phyloP scores from a whole-genome alignment of 2,888 invertebrate genomes.

The Carcina quercana region DNA sequence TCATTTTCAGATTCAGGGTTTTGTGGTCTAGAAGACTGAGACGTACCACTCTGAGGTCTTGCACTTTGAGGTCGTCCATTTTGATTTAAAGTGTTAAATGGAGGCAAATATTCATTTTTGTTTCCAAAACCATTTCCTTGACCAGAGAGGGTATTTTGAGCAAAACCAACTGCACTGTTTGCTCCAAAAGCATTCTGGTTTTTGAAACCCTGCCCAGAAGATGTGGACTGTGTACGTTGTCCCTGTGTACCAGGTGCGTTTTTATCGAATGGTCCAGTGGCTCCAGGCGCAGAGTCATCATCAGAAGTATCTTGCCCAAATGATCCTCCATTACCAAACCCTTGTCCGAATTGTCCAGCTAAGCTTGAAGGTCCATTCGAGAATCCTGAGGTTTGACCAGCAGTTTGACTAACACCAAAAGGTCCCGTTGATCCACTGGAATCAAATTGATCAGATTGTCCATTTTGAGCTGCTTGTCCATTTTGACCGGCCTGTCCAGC shows the following conservation, averaged over 20 bases:
- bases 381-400: no score
- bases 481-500: conserved; percentile 5
- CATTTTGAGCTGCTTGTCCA: neutral
- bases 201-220: neutral
- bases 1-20: neutral
- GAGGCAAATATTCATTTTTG: conserved; percentile 10
- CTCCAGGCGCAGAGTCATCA: no score
- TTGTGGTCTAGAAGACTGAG: conserved; percentile 1
- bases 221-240: neutral
- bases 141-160: neutral
- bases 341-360: neutral
- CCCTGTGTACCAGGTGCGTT: neutral
- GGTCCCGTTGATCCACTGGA: neutral
- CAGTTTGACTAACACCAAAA: no score
- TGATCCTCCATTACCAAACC: neutral
- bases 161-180: conserved; percentile 1
- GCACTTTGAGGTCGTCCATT: conserved; percentile 3
- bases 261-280: no score
- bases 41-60: conserved; percentile 1
- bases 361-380: no score
- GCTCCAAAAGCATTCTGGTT: neutral
- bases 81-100: conserved; percentile 1
- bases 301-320: no score
- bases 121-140: conserved; percentile 4
- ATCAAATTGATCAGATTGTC: neutral